Percentiles rank a stretch among this genome's conserved stretches.
phyloP scores from a whole-genome alignment of 2,888 invertebrate genomes.

The Vandiemenella viatica region DNA sequence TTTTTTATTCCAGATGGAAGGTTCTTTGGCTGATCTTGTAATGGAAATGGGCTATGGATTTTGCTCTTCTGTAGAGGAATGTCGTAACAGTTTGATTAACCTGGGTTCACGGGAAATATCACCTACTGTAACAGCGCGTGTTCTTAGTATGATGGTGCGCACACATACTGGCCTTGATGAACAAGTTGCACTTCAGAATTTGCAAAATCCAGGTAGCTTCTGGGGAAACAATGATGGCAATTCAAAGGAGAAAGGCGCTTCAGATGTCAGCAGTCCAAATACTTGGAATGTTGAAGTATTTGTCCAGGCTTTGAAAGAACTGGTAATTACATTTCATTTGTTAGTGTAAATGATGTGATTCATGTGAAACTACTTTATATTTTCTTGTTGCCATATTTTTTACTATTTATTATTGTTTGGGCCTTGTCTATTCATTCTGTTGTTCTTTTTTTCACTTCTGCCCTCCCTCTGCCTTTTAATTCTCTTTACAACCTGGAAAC shows the following conservation, averaged over 20 bases:
- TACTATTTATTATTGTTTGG: too few relatives aligned
- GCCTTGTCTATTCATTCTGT: too few relatives aligned
- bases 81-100: constrained; percentile 68
- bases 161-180: constrained; percentile 63
- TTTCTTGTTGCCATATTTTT: neutral
- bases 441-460: too few relatives aligned
- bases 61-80: constrained; percentile 73
- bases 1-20: constrained; percentile 53
- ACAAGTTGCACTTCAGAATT: constrained; percentile 40
- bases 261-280: constrained; percentile 26
- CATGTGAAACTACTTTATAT: neutral
- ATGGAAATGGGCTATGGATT: constrained; percentile 85
- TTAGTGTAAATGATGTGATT: neutral
- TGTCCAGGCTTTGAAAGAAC: constrained; percentile 79
- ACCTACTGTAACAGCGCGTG: constrained; percentile 68
- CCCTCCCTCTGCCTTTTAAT: too few relatives aligned
- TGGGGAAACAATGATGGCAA: constrained; percentile 22
- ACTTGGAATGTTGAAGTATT: constrained; percentile 92
- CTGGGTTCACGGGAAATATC: constrained; percentile 68
- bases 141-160: constrained; percentile 74
- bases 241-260: constrained; percentile 36
- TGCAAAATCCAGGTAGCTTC: constrained; percentile 12
- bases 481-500: too few relatives aligned
- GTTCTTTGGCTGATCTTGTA: constrained; percentile 72
- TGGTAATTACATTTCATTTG: constrained; percentile 36